A percentile compares a stretch with the other conserved stretches of the same genome.
Conservation (phyloP, 2,888 invertebrate species). For the Orthonevra nobilis region DNA sequence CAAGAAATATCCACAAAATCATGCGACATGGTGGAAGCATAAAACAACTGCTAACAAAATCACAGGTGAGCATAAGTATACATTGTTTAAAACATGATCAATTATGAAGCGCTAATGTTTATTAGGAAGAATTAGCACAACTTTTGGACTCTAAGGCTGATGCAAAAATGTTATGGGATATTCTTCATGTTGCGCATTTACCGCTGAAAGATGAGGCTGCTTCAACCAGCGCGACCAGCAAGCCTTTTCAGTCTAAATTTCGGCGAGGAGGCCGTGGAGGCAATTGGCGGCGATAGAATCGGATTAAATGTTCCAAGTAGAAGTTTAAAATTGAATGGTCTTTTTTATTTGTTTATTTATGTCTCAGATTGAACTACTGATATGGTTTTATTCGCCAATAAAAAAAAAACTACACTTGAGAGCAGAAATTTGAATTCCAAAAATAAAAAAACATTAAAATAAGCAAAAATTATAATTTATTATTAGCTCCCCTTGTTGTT, state of each 20-base stretch:
- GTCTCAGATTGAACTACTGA: no score
- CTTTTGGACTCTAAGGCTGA: conserved; percentile 88
- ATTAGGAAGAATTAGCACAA: conserved; percentile 85
- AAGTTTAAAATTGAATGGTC: no score
- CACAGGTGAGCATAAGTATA: conserved; percentile 83
- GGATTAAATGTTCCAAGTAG: no score
- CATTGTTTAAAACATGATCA: no score
- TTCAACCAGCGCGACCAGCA: conserved; percentile 25
- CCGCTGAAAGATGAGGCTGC: conserved; percentile 81
- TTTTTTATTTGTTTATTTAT: no score
- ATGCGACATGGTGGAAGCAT: conserved; percentile 88
- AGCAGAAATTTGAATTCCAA: no score
- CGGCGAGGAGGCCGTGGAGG: conserved; percentile 37
- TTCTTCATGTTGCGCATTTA: conserved; percentile 85
- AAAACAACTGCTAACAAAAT: conserved; percentile 83
- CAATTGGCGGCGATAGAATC: conserved; percentile 9
- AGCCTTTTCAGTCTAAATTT: conserved; percentile 42
- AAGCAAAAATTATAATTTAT: no score
- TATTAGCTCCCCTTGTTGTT: no score
- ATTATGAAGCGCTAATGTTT: no score
- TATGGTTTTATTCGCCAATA: no score
- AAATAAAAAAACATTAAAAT: no score
- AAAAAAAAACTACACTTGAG: no score
- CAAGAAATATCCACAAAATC: conserved; percentile 90
- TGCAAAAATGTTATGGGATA: conserved; percentile 85